Base-by-base conservation (phyloP, 2,888 invertebrate species). In the Eristalis intricaria region DNA sequence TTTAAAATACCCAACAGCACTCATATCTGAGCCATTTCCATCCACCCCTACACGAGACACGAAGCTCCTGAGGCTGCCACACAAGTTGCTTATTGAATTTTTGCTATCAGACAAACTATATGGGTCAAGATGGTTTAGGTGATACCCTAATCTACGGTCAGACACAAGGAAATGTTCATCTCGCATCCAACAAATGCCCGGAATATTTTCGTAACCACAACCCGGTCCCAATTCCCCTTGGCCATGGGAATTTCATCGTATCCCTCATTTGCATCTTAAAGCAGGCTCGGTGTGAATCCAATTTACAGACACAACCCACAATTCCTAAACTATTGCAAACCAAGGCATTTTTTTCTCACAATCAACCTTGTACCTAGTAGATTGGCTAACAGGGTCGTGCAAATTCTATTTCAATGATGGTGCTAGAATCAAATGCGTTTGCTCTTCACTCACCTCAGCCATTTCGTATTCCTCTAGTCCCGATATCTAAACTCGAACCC, bases 201-300 rank as follows among this genome's bases (percentile, higher is more conserved):
- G 38, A 58, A 60, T 26, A 60, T 50, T 19, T 50, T 19, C n/a
- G 50, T 8, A 50, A 50, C 50, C 50, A 19, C 50, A 50, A 50
- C 10, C 19, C 50, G 50, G 50, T 7, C 50, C 50, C 35, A 19
- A 56, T n/a, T 65, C 76, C 73, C 19, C 68, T 73, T 35, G 58
- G 70, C 58, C 74, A 75, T 58, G n/a, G 7, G 23, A 68, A 73
- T 61, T 71, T 56, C 26, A 73, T 50, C 38, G 5, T 26, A 70
- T 19, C n/a, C n/a, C 77, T 77, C 73, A 86, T 86, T 83, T 86
- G 58, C 78, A 83, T 83, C 35, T 78, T 70, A 35, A 86, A 78
- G 58, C 70, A 68, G 56, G 56, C 29, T 19, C 23, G 58, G 56
- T 75, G 29, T 64, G 69, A 85, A 85, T 60, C 32, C 69, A 85